Evolutionary conservation across 2,113 vertebrate species (phyloP).

Genomic region (Butorides virescens): DNA sequence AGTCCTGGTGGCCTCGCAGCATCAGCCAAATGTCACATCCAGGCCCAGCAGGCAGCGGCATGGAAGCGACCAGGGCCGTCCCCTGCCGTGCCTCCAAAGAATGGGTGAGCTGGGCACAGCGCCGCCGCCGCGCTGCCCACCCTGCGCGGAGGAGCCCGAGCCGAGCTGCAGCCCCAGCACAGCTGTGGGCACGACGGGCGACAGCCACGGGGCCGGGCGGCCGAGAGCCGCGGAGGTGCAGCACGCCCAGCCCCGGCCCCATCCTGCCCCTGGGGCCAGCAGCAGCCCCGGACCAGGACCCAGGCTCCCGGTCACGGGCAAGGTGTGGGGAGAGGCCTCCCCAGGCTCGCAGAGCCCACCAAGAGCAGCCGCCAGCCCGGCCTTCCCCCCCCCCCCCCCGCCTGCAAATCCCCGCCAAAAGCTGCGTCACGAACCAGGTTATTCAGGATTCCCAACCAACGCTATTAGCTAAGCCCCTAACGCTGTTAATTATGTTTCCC

Average conservation of each 20-base stretch:
- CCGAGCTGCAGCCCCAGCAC: background rate
- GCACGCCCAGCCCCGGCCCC: background rate
- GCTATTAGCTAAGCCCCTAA: conserved; percentile 47
- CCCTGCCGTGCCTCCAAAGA: background rate
- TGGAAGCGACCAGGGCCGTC: background rate
- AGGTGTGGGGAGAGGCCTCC: accelerated
- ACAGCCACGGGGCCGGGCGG: accelerated
- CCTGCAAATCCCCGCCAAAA: background rate
- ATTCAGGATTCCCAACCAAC: conserved; percentile 44
- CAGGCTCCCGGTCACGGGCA: accelerated
- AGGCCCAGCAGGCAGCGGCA: conserved; percentile 3
- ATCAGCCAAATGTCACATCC: conserved; percentile 38
- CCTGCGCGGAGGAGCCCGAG: background rate
- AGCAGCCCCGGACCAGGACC: background rate
- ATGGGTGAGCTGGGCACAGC: background rate
- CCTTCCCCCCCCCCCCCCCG: no score
- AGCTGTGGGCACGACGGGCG: background rate
- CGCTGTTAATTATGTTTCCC: conserved; percentile 59
- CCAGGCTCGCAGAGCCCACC: background rate
- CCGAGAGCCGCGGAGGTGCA: accelerated
- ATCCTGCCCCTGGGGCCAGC: no score
- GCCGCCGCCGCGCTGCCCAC: background rate
- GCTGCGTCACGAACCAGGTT: conserved; percentile 2
- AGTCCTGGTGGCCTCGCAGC: conserved; percentile 27
- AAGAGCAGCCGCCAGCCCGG: no score